Evolutionary conservation across 2,888 invertebrate species (phyloP).

Genomic region (Caenorhabditis plicata): DNA sequence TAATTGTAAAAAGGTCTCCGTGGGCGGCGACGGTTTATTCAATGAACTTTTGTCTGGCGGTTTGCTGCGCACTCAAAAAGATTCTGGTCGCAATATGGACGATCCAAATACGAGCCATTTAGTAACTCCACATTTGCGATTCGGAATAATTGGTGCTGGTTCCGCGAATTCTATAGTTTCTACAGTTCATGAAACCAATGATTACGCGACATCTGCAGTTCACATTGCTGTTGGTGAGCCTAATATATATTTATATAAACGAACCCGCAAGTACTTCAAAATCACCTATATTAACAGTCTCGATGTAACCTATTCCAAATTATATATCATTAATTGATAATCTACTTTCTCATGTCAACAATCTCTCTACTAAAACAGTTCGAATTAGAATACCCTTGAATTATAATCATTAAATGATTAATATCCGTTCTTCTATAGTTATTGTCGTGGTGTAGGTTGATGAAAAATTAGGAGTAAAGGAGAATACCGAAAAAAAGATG

Average conservation of each 20-base stretch:
- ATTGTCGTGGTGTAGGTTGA: too few species aligned
- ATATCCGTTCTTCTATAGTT: too few species aligned
- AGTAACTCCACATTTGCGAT: conserved; percentile 70
- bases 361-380: too few species aligned
- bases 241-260: conserved; percentile 61
- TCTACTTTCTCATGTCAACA: too few species aligned
- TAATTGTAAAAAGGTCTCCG: conserved; percentile 71
- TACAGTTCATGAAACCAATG: conserved; percentile 79
- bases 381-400: too few species aligned
- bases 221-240: conserved; percentile 81
- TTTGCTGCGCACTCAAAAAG: conserved; percentile 28
- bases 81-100: conserved; percentile 48
- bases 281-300: too few species aligned
- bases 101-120: conserved; percentile 50
- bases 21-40: conserved; percentile 85
- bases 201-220: conserved; percentile 79
- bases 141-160: conserved; percentile 76
- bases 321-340: too few species aligned
- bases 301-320: too few species aligned
- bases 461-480: too few species aligned
- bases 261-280: neutral
- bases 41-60: conserved; percentile 77
- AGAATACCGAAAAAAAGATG: too few species aligned
- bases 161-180: conserved; percentile 80
- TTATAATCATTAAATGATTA: too few species aligned